Base-by-base conservation (phyloP, 2,113 vertebrate species). In the Typhlomys cinereus region DNA sequence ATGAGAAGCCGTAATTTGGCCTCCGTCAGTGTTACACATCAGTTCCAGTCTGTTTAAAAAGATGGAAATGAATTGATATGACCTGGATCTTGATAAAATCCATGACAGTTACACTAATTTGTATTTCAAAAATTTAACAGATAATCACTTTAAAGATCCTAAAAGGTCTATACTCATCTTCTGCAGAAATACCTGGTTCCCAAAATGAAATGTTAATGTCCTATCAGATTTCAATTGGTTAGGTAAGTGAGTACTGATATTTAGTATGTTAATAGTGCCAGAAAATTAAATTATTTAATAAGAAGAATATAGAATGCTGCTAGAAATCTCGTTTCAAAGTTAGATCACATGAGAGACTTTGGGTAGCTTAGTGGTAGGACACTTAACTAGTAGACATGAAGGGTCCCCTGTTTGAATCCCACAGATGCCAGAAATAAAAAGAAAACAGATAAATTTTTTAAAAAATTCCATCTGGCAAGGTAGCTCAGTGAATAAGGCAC, bases 31-130 rank as follows among this genome's bases (percentile, higher is more conserved):
- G 94, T 92, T 96, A 93, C 52, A 95, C 92, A 95, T 97, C 97
- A 98, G 97, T 97, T 98, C 95, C 94, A 97, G 94, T 94, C 97
- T 97, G 73, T 67, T 29, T 34, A 31, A 96, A 93, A 85, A 89
- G 83, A 94, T 96, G 93, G 96, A 90, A 80, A 97, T 69, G 48
- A 98, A 98, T 97, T 94, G 95, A 29, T 96, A 52, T 96, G 96
- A 96, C 92, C 95, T 97, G 96, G 95, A 97, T 97, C 94, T 97
- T 96, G 93, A 97, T 95, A 80, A 97, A 96, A 76, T 85, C 89
- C 93, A n/a, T 87, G 90, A 91, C 92, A 96, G 85, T 67, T 94
- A 95, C 89, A 93, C 91, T 95, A 95, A 66, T 83, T 96, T 97
- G 96, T 94, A 95, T 90, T 96, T 95, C 73, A 82, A 94, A 92